Percentiles rank a stretch among this genome's conserved stretches.
Evolutionary conservation across 2,113 vertebrate species (phyloP).

Genomic region (Gymnorhina tibicen): DNA sequence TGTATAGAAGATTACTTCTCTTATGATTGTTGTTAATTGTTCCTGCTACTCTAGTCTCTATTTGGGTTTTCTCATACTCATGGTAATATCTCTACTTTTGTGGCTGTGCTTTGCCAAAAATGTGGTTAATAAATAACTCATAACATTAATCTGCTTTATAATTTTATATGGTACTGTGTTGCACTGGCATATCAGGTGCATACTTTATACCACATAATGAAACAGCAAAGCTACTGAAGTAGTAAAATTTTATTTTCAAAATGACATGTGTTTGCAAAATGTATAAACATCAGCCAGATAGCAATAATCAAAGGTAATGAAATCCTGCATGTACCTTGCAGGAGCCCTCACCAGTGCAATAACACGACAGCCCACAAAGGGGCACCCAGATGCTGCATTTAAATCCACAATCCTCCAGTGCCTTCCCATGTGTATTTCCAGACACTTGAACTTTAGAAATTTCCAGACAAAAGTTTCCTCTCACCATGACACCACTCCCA

Average conservation of each 20-base stretch:
- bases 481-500: background rate
- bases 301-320: background rate
- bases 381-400: constrained; percentile 1
- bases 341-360: background rate
- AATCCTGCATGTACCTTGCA: background rate
- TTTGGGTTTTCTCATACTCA: background rate
- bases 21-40: background rate
- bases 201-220: background rate
- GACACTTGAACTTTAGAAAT: background rate
- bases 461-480: constrained; percentile 8
- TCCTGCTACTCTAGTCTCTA: background rate
- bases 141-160: background rate
- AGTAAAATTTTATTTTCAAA: background rate
- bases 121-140: constrained; percentile 14
- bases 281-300: constrained; percentile 10
- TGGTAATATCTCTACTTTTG: background rate
- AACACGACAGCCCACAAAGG: constrained; percentile 32
- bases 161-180: background rate
- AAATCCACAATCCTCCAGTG: background rate
- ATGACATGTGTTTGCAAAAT: background rate
- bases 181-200: background rate
- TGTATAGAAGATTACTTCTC: background rate
- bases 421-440: background rate
- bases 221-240: background rate
- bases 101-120: background rate